phyloP scores from a whole-genome alignment of 2,888 invertebrate species.

The Vandiemenella viatica region DNA sequence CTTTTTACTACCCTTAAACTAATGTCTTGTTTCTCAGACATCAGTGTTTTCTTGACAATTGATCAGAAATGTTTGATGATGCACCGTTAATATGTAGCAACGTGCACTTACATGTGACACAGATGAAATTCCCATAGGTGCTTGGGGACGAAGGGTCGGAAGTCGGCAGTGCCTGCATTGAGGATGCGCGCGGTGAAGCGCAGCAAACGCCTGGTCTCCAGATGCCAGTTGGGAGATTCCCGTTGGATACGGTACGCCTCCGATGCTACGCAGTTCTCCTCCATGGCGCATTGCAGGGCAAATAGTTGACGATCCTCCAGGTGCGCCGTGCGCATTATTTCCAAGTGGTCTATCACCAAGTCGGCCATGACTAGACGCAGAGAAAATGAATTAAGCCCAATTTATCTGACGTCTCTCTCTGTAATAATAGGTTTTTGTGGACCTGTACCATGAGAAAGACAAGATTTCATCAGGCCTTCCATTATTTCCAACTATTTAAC shows the following conservation, averaged over 20 bases:
- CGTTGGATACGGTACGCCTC: constrained; percentile 69
- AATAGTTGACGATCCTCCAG: constrained; percentile 76
- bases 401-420: no score
- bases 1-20: no score
- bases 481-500: no score
- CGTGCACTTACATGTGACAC: constrained; percentile 73
- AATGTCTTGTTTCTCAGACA: no score
- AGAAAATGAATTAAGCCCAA: no score
- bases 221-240: constrained; percentile 59
- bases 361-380: constrained; percentile 49
- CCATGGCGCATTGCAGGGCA: constrained; percentile 88
- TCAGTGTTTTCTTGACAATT: no score
- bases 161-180: constrained; percentile 82
- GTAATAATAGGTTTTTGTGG: no score
- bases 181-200: constrained; percentile 85
- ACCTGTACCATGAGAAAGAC: no score
- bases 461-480: no score
- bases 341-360: constrained; percentile 62
- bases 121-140: constrained; percentile 94
- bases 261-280: constrained; percentile 81
- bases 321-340: constrained; percentile 65
- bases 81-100: no score
- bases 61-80: no score
- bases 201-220: constrained; percentile 64
- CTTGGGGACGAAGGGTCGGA: constrained; percentile 75